A percentile compares a stretch with the other conserved stretches of the same genome.
Evolutionary conservation across 1,140 invertebrate genomes (phyloP).

Genomic region (Conopomorpha cramerella): DNA sequence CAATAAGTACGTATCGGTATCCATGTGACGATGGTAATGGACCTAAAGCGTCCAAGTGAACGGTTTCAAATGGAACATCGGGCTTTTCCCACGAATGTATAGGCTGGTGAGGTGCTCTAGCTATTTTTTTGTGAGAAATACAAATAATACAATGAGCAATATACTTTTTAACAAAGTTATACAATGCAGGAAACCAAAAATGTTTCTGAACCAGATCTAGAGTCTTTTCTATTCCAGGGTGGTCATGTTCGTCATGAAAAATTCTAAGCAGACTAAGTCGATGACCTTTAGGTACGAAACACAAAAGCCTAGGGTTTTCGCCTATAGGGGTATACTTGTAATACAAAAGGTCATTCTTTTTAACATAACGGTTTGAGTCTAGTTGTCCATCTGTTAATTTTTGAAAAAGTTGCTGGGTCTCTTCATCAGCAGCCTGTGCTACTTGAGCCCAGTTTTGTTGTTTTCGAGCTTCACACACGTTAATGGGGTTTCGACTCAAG

Average conservation of each 20-base stretch:
- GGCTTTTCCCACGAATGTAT: constrained; percentile 4
- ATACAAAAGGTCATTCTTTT: neutral
- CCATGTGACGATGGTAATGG: constrained; percentile 4
- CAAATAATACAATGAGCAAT: constrained; percentile 4
- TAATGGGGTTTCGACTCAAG: constrained; percentile 13
- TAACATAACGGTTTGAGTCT: neutral
- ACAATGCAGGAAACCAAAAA: constrained; percentile 12
- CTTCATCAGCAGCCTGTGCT: constrained; percentile 3
- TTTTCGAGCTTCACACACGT: neutral
- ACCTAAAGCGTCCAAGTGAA: constrained; percentile 10
- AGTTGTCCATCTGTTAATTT: neutral
- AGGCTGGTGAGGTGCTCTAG: constrained; percentile 2
- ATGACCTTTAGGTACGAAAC: constrained; percentile 1
- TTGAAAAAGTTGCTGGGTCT: neutral
- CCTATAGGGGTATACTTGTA: neutral
- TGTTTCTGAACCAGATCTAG: constrained; percentile 6
- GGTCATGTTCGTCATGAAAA: constrained; percentile 13
- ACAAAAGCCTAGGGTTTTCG: neutral
- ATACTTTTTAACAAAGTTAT: constrained; percentile 8
- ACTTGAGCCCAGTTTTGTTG: neutral
- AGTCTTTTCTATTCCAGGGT: constrained; percentile 8
- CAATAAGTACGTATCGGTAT: constrained; percentile 4
- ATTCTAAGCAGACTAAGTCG: constrained; percentile 8
- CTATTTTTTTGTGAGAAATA: constrained; percentile 1
- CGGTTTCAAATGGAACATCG: constrained; percentile 7